These are phyloP conservation scores for Drosophila micromelanica DNA, from an alignment of 1,140 invertebrate genomes.

Conservation along the genomic window DNA sequence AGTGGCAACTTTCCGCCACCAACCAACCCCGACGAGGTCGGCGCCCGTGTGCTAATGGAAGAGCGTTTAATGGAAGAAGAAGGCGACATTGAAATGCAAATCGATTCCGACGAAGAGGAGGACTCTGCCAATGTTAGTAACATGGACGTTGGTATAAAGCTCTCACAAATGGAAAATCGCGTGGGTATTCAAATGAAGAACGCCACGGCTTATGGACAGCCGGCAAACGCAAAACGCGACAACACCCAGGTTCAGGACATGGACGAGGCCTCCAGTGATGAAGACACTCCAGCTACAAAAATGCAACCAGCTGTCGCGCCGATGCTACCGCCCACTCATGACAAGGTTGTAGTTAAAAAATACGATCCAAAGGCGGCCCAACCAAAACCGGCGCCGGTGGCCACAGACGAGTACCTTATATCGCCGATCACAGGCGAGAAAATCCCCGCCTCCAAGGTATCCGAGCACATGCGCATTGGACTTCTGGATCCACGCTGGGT, in stretches of 20 bases:
- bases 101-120: slow-evolving; percentile 88
- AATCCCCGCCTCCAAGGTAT: slow-evolving; percentile 98
- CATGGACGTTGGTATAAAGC: slow-evolving; percentile 72
- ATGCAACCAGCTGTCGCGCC: slow-evolving; percentile 85
- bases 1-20: slow-evolving; percentile 97
- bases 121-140: slow-evolving; percentile 84
- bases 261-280: slow-evolving; percentile 94
- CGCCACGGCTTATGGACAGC: slow-evolving; percentile 67
- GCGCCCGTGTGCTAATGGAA: slow-evolving; percentile 95
- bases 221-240: slow-evolving; percentile 79
- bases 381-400: slow-evolving; percentile 85
- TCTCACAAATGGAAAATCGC: slow-evolving; percentile 88
- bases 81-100: slow-evolving; percentile 89
- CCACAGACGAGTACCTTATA: slow-evolving; percentile 96
- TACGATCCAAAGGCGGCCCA: slow-evolving; percentile 96
- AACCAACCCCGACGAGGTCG: slow-evolving; percentile 98
- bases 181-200: slow-evolving; percentile 85
- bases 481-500: slow-evolving; percentile 99
- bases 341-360: slow-evolving; percentile 98
- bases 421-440: slow-evolving; percentile 99
- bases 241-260: slow-evolving; percentile 91
- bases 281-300: slow-evolving; percentile 87
- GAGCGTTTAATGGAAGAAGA: slow-evolving; percentile 85
- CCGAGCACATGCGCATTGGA: slow-evolving; percentile 99
- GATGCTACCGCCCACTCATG: slow-evolving; percentile 93